Conservation (phyloP, 1,140 invertebrate species). For the Hirudo medicinalis region DNA sequence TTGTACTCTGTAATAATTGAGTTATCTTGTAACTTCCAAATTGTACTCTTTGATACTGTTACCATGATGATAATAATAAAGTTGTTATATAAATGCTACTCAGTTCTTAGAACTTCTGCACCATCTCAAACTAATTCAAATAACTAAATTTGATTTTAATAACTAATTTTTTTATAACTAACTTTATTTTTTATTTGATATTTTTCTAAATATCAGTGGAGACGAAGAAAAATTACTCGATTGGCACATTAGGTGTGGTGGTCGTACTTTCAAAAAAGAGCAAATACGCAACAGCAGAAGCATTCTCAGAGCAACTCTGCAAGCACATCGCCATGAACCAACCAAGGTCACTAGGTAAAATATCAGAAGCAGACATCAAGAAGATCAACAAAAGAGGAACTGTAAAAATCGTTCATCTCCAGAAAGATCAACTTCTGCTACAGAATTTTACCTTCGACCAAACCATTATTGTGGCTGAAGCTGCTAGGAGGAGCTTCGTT, state of each 20-base stretch:
- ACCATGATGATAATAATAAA: too few relatives aligned
- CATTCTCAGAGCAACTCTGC: slow-evolving; percentile 20
- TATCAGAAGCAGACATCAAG: not conserved
- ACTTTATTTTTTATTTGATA: not conserved
- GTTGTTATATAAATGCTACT: too few relatives aligned
- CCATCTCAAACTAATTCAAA: too few relatives aligned
- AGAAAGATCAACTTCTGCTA: slow-evolving; percentile 14
- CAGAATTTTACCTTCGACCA: slow-evolving; percentile 18
- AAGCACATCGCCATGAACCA: slow-evolving; percentile 14
- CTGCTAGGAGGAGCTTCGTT: slow-evolving; percentile 17
- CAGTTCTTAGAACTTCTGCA: too few relatives aligned
- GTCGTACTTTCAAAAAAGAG: slow-evolving; percentile 16
- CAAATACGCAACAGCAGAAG: slow-evolving; percentile 14
- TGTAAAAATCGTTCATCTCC: not conserved
- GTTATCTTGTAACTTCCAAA: too few relatives aligned
- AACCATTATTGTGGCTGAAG: slow-evolving; percentile 20
- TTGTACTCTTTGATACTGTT: too few relatives aligned
- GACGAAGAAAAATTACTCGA: slow-evolving; percentile 7
- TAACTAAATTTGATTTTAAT: too few relatives aligned
- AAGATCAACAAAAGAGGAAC: not conserved
- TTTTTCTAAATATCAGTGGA: not conserved
- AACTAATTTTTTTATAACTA: too few relatives aligned
- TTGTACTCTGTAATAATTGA: too few relatives aligned
- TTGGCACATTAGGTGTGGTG: slow-evolving; percentile 15
- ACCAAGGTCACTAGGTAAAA: slow-evolving; percentile 7